Evolutionary conservation across 2,888 invertebrate genomes (phyloP).

Genomic region (Caenorhabditis imperialis): DNA sequence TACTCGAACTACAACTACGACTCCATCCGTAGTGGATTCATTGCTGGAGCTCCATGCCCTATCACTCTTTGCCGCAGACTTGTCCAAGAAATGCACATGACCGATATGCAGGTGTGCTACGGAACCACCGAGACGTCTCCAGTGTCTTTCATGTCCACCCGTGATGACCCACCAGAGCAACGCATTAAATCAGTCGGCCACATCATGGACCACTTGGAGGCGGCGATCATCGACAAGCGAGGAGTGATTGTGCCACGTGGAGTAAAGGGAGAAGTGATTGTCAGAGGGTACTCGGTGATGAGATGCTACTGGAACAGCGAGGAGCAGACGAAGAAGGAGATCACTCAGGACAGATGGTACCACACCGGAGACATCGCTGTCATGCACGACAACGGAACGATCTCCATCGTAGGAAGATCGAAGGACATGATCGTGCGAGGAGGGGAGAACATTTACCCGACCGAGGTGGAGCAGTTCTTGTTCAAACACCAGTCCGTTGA

Average conservation of each 20-base stretch:
- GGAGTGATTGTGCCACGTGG: conserved; percentile 71
- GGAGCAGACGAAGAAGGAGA: conserved; percentile 84
- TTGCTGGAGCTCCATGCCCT: conserved; percentile 86
- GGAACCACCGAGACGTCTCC: conserved; percentile 83
- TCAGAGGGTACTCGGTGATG: conserved; percentile 85
- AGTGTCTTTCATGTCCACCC: conserved; percentile 81
- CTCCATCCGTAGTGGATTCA: conserved; percentile 80
- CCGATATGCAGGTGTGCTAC: conserved; percentile 80
- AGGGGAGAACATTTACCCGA: conserved; percentile 82
- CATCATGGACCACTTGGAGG: conserved; percentile 81
- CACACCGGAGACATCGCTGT: conserved; percentile 83
- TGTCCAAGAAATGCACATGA: conserved; percentile 79
- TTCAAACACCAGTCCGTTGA: conserved; percentile 80
- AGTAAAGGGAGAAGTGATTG: conserved; percentile 74
- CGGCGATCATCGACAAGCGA: conserved; percentile 72
- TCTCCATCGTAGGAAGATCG: conserved; percentile 80
- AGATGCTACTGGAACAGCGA: conserved; percentile 86
- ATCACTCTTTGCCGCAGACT: conserved; percentile 80
- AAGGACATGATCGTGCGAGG: conserved; percentile 79
- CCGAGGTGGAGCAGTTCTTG: conserved; percentile 80
- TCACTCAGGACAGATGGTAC: conserved; percentile 86
- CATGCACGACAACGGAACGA: conserved; percentile 80
- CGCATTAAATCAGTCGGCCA: conserved; percentile 81
- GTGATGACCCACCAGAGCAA: conserved; percentile 80
- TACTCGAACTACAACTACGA: conserved; percentile 78